phyloP scores from a whole-genome alignment of 1,140 invertebrate genomes.

The Octopus sinensis region DNA sequence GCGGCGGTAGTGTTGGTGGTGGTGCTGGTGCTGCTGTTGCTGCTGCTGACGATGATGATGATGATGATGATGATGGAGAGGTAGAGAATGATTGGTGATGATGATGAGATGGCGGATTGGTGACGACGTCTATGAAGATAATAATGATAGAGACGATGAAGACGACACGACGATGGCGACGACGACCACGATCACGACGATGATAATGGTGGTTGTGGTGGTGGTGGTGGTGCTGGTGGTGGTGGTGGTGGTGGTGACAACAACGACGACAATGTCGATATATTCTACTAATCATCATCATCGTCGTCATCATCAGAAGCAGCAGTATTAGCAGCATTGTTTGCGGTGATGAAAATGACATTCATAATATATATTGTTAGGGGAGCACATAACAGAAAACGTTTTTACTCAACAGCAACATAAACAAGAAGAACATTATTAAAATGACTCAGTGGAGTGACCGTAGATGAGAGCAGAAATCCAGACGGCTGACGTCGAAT shows the following conservation, averaged over 20 bases:
- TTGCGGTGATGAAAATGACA: no score
- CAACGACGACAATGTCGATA: constrained; percentile 14
- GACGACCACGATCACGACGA: constrained; percentile 11
- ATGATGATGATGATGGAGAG: constrained; percentile 4
- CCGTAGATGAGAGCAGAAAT: no score
- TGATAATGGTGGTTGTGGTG: constrained; percentile 1
- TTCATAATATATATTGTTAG: no score
- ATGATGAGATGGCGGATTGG: constrained; percentile 1
- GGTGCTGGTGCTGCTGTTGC: background rate
- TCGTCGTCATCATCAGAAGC: no score
- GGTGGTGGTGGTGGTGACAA: constrained; percentile 15
- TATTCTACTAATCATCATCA: no score
- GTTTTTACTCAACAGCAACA: no score
- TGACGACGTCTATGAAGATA: background rate
- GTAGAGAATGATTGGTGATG: background rate
- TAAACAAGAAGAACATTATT: no score
- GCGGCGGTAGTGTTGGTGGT: constrained; percentile 2
- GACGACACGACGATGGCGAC: constrained; percentile 3
- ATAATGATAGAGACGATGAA: constrained; percentile 14
- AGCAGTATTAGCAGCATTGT: no score
- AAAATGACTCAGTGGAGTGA: no score
- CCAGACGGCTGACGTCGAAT: no score
- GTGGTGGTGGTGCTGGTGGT: background rate
- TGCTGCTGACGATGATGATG: background rate
- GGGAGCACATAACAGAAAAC: no score